Evolutionary conservation across 2,888 invertebrate species (phyloP).

Genomic region (Bruchidius siliquastri): DNA sequence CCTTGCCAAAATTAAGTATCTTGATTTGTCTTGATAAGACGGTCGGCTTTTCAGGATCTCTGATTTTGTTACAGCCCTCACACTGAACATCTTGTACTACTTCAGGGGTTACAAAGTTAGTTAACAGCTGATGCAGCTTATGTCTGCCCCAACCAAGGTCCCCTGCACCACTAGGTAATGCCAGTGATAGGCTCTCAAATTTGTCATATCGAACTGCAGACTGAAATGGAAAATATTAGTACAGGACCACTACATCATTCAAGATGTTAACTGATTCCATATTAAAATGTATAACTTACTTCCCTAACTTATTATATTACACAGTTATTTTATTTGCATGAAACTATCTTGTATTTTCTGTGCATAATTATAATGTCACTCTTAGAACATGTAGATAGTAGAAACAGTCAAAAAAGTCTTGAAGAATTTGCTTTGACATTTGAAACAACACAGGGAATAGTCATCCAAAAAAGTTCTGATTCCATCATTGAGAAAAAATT

Average conservation of each 20-base stretch:
- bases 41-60: slow-evolving; percentile 44
- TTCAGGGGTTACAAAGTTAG: slow-evolving; percentile 82
- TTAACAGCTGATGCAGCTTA: slow-evolving; percentile 66
- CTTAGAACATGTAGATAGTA: too few relatives aligned
- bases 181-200: slow-evolving; percentile 83
- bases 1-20: slow-evolving; percentile 72
- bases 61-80: slow-evolving; percentile 59
- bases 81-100: slow-evolving; percentile 81
- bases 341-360: too few relatives aligned
- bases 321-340: too few relatives aligned
- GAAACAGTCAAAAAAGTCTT: too few relatives aligned
- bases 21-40: slow-evolving; percentile 62
- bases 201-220: slow-evolving; percentile 88
- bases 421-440: too few relatives aligned
- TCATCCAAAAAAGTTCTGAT: too few relatives aligned
- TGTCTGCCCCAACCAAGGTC: slow-evolving; percentile 59
- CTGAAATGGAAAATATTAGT: slow-evolving; percentile 47
- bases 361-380: too few relatives aligned
- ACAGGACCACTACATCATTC: too few relatives aligned
- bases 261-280: too few relatives aligned
- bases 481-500: not conserved
- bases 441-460: too few relatives aligned
- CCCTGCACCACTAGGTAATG: slow-evolving; percentile 62
- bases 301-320: too few relatives aligned
- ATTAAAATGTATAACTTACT: too few relatives aligned